Base-by-base conservation (phyloP, 1,140 invertebrate genomes). In the Ctenoplectra terminalis region DNA sequence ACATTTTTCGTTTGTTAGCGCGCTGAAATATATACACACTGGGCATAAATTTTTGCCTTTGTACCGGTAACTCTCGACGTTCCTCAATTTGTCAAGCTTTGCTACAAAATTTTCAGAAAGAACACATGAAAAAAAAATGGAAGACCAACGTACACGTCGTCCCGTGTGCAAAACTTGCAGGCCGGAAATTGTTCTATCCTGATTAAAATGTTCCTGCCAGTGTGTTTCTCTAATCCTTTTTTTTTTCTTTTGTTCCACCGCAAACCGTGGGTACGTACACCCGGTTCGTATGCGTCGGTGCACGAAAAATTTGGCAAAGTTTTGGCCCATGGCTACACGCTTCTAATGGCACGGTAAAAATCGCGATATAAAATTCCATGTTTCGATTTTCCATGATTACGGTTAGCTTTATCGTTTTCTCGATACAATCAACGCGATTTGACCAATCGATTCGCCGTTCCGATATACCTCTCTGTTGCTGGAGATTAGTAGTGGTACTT, bases 181-280 rank as follows among this genome's bases (percentile, higher is more conserved):
- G 37, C 13, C n/a, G 48, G n/a, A 80, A 73, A 63, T 73, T 64
- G 46, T 80, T 73, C 77, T 48, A 60, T 73, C 58, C 46, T 80
- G 77, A 80, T 80, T 80, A 80, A 80, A 80, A 73, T 72, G 69
- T 64, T 52, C 37, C 77, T 34, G 48, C 48, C 2, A 23, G 9
- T 7, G 34, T 50, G n/a, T 43, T 54, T 26, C 48, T 20, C 2
- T 43, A 8, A 13, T 46, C 37, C n/a, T 40, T 72, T 20, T 34
- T 67, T 37, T 34, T 34, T 15, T 9, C 20, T 50, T 20, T 61
- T 26, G 23, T 64, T 9, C 63, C 37, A 2, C 17, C 29, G 15
- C 17, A n/a, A 60, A 73, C 52, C 69, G 37, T 46, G 23, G 34
- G 34, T 60, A 58, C n/a, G 26, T 56, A 26, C 8, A 2, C 1